These are phyloP conservation scores for Dysdera silvatica DNA, from an alignment of 1,140 invertebrate genomes.

Conservation along the genomic window DNA sequence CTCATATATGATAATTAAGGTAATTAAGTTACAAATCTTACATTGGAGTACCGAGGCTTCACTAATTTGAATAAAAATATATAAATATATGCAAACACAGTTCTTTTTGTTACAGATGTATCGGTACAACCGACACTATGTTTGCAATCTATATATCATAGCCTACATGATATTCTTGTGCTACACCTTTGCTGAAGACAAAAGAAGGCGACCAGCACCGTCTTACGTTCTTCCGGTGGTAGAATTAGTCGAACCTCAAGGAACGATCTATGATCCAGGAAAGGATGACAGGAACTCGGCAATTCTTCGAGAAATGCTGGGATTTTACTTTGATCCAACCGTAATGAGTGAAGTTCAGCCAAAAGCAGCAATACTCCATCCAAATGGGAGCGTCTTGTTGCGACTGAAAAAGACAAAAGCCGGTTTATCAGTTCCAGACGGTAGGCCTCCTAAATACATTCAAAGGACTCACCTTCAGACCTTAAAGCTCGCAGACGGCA, in stretches of 20 bases:
- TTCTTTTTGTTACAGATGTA: no score
- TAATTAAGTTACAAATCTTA: no score
- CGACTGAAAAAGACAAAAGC: slow-evolving; percentile 40
- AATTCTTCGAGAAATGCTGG: slow-evolving; percentile 44
- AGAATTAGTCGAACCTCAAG: slow-evolving; percentile 46
- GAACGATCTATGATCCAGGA: slow-evolving; percentile 47
- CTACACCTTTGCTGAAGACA: background rate
- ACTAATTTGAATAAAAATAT: no score
- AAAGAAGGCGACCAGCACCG: background rate
- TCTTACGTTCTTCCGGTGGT: slow-evolving; percentile 42
- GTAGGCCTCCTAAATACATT: slow-evolving; percentile 43
- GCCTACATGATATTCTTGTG: background rate
- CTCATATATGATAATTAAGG: no score
- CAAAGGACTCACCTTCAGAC: slow-evolving; percentile 34
- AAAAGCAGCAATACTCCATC: slow-evolving; percentile 12
- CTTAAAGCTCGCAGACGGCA: slow-evolving; percentile 41
- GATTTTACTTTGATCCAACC: slow-evolving; percentile 46
- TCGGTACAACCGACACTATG: no score
- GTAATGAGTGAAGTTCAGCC: slow-evolving; percentile 48
- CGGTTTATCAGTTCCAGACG: slow-evolving; percentile 44
- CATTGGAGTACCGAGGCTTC: no score
- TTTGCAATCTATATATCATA: no score
- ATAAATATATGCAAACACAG: no score
- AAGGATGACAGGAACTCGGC: slow-evolving; percentile 46
- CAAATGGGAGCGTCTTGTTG: slow-evolving; percentile 44